Evolutionary conservation across 2,113 vertebrate species (phyloP).

Genomic region (Cisticola juncidis): DNA sequence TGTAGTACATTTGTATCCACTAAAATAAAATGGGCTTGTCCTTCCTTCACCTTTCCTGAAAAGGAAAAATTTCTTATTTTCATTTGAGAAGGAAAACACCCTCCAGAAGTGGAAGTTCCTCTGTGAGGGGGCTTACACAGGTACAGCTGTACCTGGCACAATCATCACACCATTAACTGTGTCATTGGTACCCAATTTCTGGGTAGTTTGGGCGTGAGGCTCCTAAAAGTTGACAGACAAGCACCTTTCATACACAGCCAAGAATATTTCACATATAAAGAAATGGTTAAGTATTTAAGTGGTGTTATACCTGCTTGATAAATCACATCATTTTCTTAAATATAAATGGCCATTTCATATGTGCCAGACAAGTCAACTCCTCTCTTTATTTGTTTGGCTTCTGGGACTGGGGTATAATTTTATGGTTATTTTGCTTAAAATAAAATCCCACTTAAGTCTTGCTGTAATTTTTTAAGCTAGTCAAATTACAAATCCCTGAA

Average conservation of each 20-base stretch:
- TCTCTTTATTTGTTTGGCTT: background rate
- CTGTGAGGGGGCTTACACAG: background rate
- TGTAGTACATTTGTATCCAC: background rate
- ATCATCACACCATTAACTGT: accelerated
- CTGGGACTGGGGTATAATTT: background rate
- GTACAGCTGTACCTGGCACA: background rate
- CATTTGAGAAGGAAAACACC: background rate
- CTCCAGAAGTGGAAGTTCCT: background rate
- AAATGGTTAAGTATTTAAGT: background rate
- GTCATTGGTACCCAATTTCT: background rate
- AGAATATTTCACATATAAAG: background rate
- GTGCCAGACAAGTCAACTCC: background rate
- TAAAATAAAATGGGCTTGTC: background rate
- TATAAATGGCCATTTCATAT: background rate
- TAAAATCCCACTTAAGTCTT: background rate
- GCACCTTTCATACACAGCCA: background rate
- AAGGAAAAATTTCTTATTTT: background rate
- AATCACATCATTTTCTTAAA: background rate
- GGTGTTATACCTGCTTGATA: background rate
- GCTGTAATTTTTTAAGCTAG: background rate
- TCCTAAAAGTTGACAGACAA: background rate
- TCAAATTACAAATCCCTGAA: background rate
- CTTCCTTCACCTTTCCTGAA: background rate
- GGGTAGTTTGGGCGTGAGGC: background rate
- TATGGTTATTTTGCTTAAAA: background rate